Base-by-base conservation (phyloP, 2,888 invertebrate genomes). In the Acleris holmiana region DNA sequence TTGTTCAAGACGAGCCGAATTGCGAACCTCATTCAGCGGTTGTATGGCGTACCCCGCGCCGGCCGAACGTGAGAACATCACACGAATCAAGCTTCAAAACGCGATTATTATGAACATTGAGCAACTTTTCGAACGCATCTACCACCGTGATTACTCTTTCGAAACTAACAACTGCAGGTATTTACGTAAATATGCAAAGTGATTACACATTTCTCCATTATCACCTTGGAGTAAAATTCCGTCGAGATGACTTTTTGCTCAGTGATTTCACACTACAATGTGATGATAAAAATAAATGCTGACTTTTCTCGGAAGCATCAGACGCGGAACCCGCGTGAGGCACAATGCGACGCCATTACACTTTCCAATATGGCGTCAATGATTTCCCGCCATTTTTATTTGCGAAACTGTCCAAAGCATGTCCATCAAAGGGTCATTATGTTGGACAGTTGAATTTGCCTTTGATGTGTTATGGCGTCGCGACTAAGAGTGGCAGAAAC, bases 351-450 rank as follows among this genome's bases (percentile, higher is more conserved):
- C 76, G 79, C 74, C 79, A 77, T 78, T 71, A 72, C 80, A 79
- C 86, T 88, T 86, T 88, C 84, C 77, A 84, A 79, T 75, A 68
- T 44, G 44, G 71, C 71, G 74, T 61, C 71, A 69, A 64, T 66
- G 70, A 78, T 82, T 84, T 83, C 77, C 76, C 78, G 78, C 74
- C 67, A 80, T 83, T 83, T 83, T 79, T 77, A 74, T 71, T 68
- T 55, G 44, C 55, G 55, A n/a, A 55, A 23, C 35, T 35, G 44
- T 21, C 51, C 18, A 68, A 64, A 29, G 29, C 8, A 29, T 25
- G 25, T 25, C 25, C 66, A n/a, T n/a, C n/a, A 60, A 67, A 66
- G 67, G 72, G 70, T 71, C 68, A 67, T 47, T 53, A 54, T 44
- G 55, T 13, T 40, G 1, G 40, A 44, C 35, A 51, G 57, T 57